These are phyloP conservation scores for Danio aesculapii DNA, from an alignment of 2,797 vertebrate genomes.

Conservation along the genomic window DNA sequence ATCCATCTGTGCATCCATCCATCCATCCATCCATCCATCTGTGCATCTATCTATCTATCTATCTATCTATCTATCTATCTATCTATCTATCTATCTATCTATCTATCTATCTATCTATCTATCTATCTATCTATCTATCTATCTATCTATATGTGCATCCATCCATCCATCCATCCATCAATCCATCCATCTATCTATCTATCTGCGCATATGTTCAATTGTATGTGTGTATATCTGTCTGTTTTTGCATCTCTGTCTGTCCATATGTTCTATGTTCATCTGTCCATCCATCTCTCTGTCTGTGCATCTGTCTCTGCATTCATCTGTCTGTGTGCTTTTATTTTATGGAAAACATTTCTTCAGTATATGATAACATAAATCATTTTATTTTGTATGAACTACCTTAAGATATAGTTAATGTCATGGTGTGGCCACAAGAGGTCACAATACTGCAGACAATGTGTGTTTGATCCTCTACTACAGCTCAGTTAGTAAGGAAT, in stretches of 20 bases:
- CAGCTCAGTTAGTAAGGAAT: neutral
- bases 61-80: accelerated
- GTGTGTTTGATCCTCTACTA: neutral
- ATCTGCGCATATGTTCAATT: neutral
- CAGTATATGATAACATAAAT: too few species aligned
- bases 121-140: neutral
- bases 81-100: neutral
- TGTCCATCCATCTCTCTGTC: too few species aligned
- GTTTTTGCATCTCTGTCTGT: too few species aligned
- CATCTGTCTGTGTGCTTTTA: too few species aligned
- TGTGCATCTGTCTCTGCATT: too few species aligned
- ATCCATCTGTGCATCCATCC: neutral
- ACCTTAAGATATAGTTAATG: neutral
- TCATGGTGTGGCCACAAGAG: constrained; percentile 42
- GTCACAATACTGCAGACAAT: constrained; percentile 17
- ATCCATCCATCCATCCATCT: too few species aligned
- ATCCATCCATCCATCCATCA: neutral
- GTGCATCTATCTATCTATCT: neutral
- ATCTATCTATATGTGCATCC: neutral
- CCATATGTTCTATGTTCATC: too few species aligned
- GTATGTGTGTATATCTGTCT: too few species aligned
- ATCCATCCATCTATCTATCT: neutral
- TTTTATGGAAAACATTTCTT: too few species aligned
- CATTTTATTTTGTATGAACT: too few species aligned
- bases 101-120: neutral